Percentiles rank a stretch among this genome's conserved stretches.
phyloP scores from a whole-genome alignment of 2,113 vertebrate species.

The Gnathonemus echidnorhynchus region DNA sequence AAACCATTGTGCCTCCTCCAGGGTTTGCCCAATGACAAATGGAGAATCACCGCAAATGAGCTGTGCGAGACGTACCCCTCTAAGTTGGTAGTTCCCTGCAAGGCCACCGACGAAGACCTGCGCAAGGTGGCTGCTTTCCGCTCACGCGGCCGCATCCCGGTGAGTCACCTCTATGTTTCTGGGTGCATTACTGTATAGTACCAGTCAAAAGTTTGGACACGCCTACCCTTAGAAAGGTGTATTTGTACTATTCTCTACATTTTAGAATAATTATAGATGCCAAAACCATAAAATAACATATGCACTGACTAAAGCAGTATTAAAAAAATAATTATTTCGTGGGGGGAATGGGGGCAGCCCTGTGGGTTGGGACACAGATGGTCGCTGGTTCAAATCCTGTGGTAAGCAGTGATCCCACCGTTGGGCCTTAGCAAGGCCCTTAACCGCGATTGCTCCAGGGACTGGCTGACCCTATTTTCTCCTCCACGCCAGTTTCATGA shows the following conservation, averaged over 20 bases:
- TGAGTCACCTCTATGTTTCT: slow-evolving; percentile 51
- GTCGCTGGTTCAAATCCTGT: neutral
- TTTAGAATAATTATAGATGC: neutral
- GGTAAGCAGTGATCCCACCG: neutral
- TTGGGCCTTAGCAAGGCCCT: neutral
- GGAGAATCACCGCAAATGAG: slow-evolving; percentile 86
- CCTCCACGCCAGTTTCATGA: neutral
- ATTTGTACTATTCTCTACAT: neutral
- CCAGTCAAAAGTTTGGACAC: neutral
- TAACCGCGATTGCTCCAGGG: neutral
- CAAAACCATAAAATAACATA: neutral
- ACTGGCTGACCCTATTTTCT: neutral
- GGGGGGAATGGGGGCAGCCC: neutral
- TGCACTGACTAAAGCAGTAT: neutral
- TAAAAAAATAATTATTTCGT: neutral
- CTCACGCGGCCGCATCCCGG: slow-evolving; percentile 84
- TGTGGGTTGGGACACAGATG: neutral
- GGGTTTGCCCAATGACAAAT: slow-evolving; percentile 84
- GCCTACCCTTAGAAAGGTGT: neutral
- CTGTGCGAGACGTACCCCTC: slow-evolving; percentile 93
- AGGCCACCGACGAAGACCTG: slow-evolving; percentile 82
- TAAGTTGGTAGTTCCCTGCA: slow-evolving; percentile 77
- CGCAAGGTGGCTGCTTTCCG: slow-evolving; percentile 81
- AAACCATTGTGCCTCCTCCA: slow-evolving; percentile 32
- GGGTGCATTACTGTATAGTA: neutral